Conservation (phyloP, 2,113 vertebrate species). For the Gobiocypris rarus region DNA sequence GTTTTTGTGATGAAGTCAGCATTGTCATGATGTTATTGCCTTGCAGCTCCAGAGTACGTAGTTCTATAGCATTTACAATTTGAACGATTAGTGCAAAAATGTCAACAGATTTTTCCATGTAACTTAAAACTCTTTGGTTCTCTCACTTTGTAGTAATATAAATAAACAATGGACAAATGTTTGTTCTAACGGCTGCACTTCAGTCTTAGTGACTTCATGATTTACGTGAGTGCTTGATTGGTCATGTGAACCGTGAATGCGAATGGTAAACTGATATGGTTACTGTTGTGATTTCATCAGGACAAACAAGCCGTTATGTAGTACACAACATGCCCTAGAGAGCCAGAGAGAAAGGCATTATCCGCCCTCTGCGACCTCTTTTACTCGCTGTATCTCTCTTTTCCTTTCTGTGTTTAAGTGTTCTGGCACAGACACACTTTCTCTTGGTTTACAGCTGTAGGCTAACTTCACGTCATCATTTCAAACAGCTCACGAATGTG, state of each 20-base stretch:
- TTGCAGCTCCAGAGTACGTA: neutral
- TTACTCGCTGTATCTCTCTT: neutral
- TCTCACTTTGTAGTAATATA: neutral
- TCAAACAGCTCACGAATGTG: neutral
- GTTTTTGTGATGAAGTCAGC: neutral
- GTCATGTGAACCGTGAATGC: neutral
- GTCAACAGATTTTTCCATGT: neutral
- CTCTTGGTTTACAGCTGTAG: neutral
- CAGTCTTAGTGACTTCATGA: neutral
- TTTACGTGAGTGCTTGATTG: neutral
- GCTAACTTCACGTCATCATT: constrained; percentile 13
- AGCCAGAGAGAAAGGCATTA: constrained; percentile 15
- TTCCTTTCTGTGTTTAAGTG: constrained; percentile 5
- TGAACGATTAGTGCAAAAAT: neutral
- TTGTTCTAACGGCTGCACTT: neutral
- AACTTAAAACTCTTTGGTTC: neutral
- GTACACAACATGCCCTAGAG: neutral
- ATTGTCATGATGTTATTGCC: neutral
- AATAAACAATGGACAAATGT: neutral
- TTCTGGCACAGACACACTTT: constrained; percentile 2
- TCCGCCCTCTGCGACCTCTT: neutral
- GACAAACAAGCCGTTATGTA: neutral
- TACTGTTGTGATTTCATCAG: neutral
- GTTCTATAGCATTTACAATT: neutral
- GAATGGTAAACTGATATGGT: neutral